Conservation (phyloP, 2,113 vertebrate genomes). For the Dipodomys merriami region DNA sequence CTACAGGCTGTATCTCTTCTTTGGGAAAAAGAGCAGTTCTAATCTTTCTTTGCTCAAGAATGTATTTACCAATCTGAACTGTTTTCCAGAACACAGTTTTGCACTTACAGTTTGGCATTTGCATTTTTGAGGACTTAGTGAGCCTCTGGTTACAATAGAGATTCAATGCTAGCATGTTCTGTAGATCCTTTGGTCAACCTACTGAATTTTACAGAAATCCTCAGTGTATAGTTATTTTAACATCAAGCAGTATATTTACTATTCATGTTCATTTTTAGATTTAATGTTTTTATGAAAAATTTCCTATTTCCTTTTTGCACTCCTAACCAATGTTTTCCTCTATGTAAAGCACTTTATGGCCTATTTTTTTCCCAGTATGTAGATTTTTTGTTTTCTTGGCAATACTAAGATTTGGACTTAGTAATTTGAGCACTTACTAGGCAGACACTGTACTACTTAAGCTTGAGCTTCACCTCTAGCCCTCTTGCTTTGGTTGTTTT, state of each 20-base stretch:
- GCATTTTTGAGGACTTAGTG: neutral
- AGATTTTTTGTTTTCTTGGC: neutral
- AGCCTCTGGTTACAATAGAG: neutral
- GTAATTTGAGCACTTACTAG: too few species aligned
- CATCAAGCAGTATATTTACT: neutral
- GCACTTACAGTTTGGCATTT: conserved; percentile 72
- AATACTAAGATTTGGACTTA: too few species aligned
- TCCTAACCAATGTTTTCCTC: neutral
- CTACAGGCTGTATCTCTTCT: neutral
- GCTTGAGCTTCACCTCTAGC: too few species aligned
- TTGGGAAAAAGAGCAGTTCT: neutral
- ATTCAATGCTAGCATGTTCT: neutral
- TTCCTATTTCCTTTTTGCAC: fast-evolving
- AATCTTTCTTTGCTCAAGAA: neutral
- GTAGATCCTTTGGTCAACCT: neutral
- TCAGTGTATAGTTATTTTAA: neutral
- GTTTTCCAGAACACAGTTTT: conserved; percentile 77
- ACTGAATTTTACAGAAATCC: neutral
- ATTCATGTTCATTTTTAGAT: neutral
- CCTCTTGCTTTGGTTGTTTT: too few species aligned
- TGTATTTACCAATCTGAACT: conserved; percentile 73
- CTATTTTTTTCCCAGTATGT: neutral
- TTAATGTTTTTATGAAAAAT: conserved; percentile 13
- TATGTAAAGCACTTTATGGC: neutral
- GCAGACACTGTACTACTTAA: too few species aligned